These are phyloP conservation scores for Choloepus didactylus DNA, from an alignment of 2,797 vertebrate genomes.

Conservation along the genomic window DNA sequence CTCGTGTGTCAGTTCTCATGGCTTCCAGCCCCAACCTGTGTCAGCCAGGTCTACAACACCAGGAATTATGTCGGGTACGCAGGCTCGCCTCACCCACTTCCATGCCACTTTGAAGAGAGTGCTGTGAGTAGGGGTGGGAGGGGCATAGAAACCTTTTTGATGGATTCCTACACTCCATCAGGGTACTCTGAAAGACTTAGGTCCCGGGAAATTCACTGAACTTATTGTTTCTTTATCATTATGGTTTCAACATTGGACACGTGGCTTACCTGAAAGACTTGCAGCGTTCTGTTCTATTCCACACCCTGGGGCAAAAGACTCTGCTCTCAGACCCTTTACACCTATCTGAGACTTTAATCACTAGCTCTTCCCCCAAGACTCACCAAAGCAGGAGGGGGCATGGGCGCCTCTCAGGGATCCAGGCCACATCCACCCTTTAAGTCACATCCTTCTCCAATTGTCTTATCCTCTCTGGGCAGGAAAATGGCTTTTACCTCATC, in stretches of 20 bases:
- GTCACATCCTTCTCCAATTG: background rate
- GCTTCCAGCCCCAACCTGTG: background rate
- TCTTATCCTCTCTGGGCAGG: background rate
- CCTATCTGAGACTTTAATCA: background rate
- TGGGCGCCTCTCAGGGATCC: background rate
- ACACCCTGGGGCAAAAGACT: background rate
- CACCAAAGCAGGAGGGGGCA: background rate
- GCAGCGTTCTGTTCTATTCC: background rate
- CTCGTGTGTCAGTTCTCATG: background rate
- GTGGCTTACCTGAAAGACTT: background rate
- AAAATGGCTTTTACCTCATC: background rate
- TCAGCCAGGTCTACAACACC: background rate
- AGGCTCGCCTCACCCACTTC: background rate
- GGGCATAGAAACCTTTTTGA: background rate
- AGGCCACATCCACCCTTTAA: background rate
- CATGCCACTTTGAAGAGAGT: background rate
- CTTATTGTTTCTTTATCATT: background rate
- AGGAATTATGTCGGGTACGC: rapidly evolving
- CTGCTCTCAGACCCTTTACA: background rate
- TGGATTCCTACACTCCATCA: background rate
- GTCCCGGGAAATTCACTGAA: background rate
- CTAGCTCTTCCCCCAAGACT: background rate
- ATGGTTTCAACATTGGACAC: background rate
- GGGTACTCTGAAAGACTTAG: background rate
- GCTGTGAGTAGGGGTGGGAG: background rate